Base-by-base conservation (phyloP, 2,888 invertebrate species). In the Euphydryas editha region DNA sequence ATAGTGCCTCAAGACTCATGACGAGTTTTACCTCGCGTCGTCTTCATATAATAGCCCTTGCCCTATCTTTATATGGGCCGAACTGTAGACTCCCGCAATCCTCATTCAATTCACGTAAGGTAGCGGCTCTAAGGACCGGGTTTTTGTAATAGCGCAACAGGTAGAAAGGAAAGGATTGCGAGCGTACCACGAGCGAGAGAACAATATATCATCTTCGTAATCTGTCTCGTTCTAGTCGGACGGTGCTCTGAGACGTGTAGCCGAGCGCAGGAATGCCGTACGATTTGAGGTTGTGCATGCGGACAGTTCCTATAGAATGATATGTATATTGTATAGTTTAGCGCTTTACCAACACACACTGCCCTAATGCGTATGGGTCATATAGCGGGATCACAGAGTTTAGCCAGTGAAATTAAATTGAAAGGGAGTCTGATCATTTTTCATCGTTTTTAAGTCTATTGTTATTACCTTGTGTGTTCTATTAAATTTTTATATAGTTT, bases 161-260 rank as follows among this genome's bases (percentile, higher is more conserved):
- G 92, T 92, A 92, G 92, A 91, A 90, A 90, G 87, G 90, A 91
- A 92, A 92, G 92, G 92, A 92, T 92, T 92, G 92, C 90, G 88
- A 88, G 86, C 76, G 78, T 63, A 70, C 67, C 59, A 67, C 77
- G 87, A 90, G 82, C 73, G 90, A 83, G 88, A 89, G 72, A 73
- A 78, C 78, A 81, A 76, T 81, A 80, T 82, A 81, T 78, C 80
- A 77, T 80, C 75, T 73, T 73, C 67, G 67, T 64, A 49, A 72
- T 76, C 77, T 74, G 82, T 85, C 90, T 83, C 88, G 76, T 81
- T 91, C 87, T 75, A 73, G 77, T 71, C 68, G 71, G 65, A 56
- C 65, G 59, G 66, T 72, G 69, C 37, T 65, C 67, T 68, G 54
- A 74, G 68, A 72, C 69, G 73, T 71, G 74, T 72, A 70, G 71